phyloP scores from a whole-genome alignment of 2,797 vertebrate genomes.

The Pseudocheirus occidentalis region DNA sequence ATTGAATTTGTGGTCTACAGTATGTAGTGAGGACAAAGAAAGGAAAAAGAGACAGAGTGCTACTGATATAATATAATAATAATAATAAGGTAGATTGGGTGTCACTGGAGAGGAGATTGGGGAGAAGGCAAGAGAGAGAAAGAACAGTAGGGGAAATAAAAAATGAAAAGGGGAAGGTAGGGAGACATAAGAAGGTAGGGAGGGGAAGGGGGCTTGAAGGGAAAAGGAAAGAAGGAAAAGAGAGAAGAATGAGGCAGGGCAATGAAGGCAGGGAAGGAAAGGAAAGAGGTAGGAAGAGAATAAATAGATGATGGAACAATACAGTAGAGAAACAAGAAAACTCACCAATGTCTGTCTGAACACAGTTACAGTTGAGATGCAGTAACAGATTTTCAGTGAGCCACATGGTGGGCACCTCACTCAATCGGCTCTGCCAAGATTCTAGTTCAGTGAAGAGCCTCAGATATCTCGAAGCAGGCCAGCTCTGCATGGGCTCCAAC shows the following conservation, averaged over 20 bases:
- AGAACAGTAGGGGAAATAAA: neutral
- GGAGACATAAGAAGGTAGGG: neutral
- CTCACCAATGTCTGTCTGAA: slow-evolving; percentile 85
- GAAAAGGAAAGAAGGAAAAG: neutral
- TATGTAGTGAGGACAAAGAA: neutral
- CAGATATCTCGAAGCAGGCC: slow-evolving; percentile 80
- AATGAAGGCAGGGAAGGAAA: neutral
- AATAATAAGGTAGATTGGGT: neutral
- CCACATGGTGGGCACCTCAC: slow-evolving; percentile 73
- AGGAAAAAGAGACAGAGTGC: neutral
- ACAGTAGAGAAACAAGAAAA: neutral
- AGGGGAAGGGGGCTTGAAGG: neutral
- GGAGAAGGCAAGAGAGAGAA: neutral
- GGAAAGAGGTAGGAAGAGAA: neutral
- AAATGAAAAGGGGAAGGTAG: slow-evolving; percentile 12
- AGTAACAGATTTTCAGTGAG: slow-evolving; percentile 85
- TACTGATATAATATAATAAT: too few species aligned
- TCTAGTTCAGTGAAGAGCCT: slow-evolving; percentile 81
- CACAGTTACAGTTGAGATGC: slow-evolving; percentile 79
- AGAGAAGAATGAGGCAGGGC: neutral
- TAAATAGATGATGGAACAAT: neutral
- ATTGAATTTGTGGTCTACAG: neutral
- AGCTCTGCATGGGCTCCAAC: slow-evolving; percentile 82
- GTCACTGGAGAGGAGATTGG: neutral
- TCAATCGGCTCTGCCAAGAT: slow-evolving; percentile 82